Evolutionary conservation across 2,797 vertebrate species (phyloP).

Genomic region (Myripristis murdjan): DNA sequence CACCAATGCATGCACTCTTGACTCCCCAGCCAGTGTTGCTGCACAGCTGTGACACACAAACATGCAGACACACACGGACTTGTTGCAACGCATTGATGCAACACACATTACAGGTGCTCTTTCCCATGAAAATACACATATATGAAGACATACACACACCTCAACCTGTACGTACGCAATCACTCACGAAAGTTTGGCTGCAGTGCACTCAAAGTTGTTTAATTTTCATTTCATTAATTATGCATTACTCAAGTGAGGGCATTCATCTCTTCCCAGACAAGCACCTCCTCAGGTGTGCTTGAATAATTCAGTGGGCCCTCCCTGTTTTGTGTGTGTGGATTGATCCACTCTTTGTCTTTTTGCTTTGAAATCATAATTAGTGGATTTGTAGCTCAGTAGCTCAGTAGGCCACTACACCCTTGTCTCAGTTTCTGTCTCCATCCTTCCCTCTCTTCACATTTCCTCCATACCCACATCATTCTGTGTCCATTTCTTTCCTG

Average conservation of each 20-base stretch:
- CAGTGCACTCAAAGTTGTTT: conserved; percentile 25
- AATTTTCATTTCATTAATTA: conserved; percentile 68
- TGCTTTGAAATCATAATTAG: conserved; percentile 62
- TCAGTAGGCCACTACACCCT: conserved; percentile 54
- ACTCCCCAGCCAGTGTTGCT: background rate
- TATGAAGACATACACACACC: background rate
- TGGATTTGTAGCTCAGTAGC: conserved; percentile 77
- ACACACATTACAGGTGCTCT: background rate
- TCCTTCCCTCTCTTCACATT: background rate
- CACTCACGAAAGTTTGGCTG: conserved; percentile 16
- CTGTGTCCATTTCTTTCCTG: background rate
- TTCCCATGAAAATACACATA: background rate
- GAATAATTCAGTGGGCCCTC: conserved; percentile 76
- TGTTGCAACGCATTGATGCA: background rate
- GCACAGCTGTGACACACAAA: background rate
- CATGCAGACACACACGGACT: conserved; percentile 1
- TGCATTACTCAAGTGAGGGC: conserved; percentile 69
- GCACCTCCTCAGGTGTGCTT: conserved; percentile 79
- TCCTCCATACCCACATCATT: background rate
- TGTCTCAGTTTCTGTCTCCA: conserved; percentile 9
- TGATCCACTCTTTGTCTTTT: conserved; percentile 69
- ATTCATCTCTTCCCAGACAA: conserved; percentile 75
- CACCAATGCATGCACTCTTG: background rate
- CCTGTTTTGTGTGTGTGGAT: conserved; percentile 54
- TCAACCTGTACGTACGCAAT: conserved; percentile 18